Evolutionary conservation across 2,797 vertebrate species (phyloP).

Genomic region (Poecilia wingei): DNA sequence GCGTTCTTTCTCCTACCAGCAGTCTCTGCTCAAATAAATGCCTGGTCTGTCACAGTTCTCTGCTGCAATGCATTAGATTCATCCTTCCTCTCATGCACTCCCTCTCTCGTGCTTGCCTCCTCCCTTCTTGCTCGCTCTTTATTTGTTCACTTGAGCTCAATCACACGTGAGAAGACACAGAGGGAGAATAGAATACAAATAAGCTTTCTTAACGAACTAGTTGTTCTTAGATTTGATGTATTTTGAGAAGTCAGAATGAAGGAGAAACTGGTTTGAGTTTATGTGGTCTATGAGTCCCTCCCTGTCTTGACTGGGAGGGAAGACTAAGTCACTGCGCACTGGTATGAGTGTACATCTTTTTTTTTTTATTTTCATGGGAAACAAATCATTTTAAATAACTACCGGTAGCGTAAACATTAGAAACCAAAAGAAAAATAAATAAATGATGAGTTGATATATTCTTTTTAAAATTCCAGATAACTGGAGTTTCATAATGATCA

Average conservation of each 20-base stretch:
- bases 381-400: neutral
- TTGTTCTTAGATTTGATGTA: constrained; percentile 71
- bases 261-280: constrained; percentile 26
- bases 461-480: neutral
- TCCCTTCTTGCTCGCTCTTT: constrained; percentile 66
- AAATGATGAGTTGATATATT: neutral
- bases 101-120: constrained; percentile 61
- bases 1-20: constrained; percentile 65
- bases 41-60: constrained; percentile 80
- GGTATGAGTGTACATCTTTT: constrained; percentile 24
- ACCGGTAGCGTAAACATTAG: neutral
- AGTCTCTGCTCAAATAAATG: constrained; percentile 78
- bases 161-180: constrained; percentile 76
- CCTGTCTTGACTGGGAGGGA: constrained; percentile 48
- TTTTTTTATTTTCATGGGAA: neutral
- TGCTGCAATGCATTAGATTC: constrained; percentile 80
- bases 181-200: constrained; percentile 82
- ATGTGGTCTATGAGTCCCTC: constrained; percentile 41
- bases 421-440: neutral
- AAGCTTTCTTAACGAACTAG: constrained; percentile 79
- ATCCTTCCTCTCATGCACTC: constrained; percentile 68
- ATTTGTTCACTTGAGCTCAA: constrained; percentile 76
- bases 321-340: constrained; percentile 11
- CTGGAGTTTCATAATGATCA: neutral
- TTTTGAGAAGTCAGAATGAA: constrained; percentile 37